A percentile compares a stretch with the other conserved stretches of the same genome.
phyloP scores from a whole-genome alignment of 1,140 invertebrate genomes.

The Drosophila tani region DNA sequence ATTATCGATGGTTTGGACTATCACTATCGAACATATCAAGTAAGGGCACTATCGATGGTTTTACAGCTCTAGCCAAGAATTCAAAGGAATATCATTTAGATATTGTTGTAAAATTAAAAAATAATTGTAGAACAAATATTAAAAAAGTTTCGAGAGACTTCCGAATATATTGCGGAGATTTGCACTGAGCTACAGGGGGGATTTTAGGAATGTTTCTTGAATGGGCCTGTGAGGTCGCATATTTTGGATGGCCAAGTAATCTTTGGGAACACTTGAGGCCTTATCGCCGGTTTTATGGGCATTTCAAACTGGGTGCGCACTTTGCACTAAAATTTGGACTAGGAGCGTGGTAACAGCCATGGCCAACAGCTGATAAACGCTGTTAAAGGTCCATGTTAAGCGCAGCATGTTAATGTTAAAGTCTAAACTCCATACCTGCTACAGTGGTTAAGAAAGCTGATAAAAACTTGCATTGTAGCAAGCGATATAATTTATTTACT shows the following conservation, averaged over 20 bases:
- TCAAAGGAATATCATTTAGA: too few species aligned
- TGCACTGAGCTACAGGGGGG: not conserved
- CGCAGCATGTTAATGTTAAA: constrained; percentile 43
- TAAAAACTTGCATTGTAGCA: not conserved
- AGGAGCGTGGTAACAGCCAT: constrained; percentile 32
- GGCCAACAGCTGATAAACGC: constrained; percentile 47
- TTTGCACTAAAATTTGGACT: constrained; percentile 47
- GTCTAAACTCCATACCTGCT: constrained; percentile 41
- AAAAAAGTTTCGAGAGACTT: not conserved
- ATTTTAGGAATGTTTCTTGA: constrained; percentile 8
- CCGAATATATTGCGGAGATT: not conserved
- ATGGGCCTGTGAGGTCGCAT: constrained; percentile 18
- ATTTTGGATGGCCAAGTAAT: constrained; percentile 26
- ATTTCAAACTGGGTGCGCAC: constrained; percentile 44
- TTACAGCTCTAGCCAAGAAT: too few species aligned
- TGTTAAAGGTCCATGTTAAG: constrained; percentile 33
- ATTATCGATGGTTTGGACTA: too few species aligned
- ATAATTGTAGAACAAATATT: not conserved
- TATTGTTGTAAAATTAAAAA: too few species aligned
- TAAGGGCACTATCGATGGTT: too few species aligned
- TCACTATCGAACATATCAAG: too few species aligned
- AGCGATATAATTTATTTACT: not conserved
- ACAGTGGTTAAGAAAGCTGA: constrained; percentile 5
- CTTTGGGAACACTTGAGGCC: constrained; percentile 33
- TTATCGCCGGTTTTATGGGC: constrained; percentile 48